Base-by-base conservation (phyloP, 2,113 vertebrate species). In the Paradisaea rubra region DNA sequence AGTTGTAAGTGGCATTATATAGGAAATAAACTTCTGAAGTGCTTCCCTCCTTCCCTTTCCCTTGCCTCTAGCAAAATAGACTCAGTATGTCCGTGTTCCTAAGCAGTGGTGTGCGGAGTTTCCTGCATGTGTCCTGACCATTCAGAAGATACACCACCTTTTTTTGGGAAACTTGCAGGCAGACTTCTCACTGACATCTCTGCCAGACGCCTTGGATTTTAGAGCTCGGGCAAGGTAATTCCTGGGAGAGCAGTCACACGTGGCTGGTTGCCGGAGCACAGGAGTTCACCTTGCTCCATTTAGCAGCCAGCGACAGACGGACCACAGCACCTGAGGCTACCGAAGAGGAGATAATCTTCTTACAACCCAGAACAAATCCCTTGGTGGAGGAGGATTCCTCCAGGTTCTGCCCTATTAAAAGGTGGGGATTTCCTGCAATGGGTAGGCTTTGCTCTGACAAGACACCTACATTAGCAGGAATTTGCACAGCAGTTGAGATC, bases 201-300 rank as follows among this genome's bases (percentile, higher is more conserved):
- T 71, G 44, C 31, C 61, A 72, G 37, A 17, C 33, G 41, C 11
- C 18, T 88, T 2, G 1, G 39, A 14, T 59, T 56, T 72, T 18
- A 31, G 41, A 53, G 54, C 69, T 73, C 0, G 5, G 59, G 68
- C 71, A 19, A 35, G 35, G 37, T 63, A 66, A 45, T 90, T 94
- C 56, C 82, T 63, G 16, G 63, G 70, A 82, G 81, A 66, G n/a
- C 74, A 45, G 66, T 28, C 60, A 10, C 49, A 33, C 0, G 13
- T 82, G 88, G 9, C 35, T 25, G 21, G 30, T 33, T 61, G 47
- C 89, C 68, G 61, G 47, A 41, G 91, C 70, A 41, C 20, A 13
- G 69, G 19, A 60, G 90, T 93, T 96, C 93, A 94, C 90, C 93
- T 95, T 95, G 92, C 88, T 95, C 92, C 54, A 53, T 71, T 94